Evolutionary conservation across 2,888 invertebrate species (phyloP).

Genomic region (Dynastes hyllus): DNA sequence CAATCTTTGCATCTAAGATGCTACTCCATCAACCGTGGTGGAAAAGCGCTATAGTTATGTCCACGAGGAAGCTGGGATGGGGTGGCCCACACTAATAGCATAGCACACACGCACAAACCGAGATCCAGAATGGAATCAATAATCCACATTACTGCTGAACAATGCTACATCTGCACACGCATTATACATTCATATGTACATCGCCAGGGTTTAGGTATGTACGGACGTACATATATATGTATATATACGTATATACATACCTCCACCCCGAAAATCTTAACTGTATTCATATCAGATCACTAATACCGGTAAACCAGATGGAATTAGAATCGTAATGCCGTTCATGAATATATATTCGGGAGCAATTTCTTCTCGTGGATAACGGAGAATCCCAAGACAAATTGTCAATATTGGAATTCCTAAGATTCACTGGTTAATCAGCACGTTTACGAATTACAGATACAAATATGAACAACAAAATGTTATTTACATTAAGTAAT

Average conservation of each 20-base stretch:
- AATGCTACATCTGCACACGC: constrained; percentile 66
- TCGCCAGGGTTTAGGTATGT: constrained; percentile 39
- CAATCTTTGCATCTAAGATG: background rate
- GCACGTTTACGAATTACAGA: constrained; percentile 1
- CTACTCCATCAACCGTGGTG: constrained; percentile 51
- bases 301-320: constrained; percentile 51
- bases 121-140: constrained; percentile 61
- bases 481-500: too few species aligned
- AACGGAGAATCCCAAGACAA: constrained; percentile 39
- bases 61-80: constrained; percentile 57
- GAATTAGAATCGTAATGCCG: constrained; percentile 51
- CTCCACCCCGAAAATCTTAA: constrained; percentile 50
- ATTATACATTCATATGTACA: constrained; percentile 65
- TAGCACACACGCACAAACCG: constrained; percentile 59
- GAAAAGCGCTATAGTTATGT: constrained; percentile 55
- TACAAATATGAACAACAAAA: constrained; percentile 8
- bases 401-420: constrained; percentile 39
- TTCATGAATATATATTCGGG: constrained; percentile 50
- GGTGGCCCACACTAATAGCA: constrained; percentile 60
- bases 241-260: constrained; percentile 21
- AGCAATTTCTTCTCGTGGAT: constrained; percentile 47
- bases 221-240: constrained; percentile 17
- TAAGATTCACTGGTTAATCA: constrained; percentile 29
- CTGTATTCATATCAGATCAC: constrained; percentile 51
- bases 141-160: constrained; percentile 64